Percentiles rank a stretch among this genome's conserved stretches.
Evolutionary conservation across 2,888 invertebrate genomes (phyloP).

Genomic region (Diplolepis rosae): DNA sequence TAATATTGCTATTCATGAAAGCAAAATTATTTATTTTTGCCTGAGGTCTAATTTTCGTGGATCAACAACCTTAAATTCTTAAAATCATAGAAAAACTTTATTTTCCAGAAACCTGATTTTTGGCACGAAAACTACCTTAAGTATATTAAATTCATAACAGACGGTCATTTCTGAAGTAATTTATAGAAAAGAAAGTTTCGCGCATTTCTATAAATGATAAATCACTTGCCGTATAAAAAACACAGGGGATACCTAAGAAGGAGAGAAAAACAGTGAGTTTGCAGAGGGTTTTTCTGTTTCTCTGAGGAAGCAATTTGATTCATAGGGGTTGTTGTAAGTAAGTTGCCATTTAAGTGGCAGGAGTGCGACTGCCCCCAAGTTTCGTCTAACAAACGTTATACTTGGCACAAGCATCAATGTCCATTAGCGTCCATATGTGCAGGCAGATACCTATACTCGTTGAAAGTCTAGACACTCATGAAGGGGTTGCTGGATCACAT

Average conservation of each 20-base stretch:
- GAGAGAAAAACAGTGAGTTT: background rate
- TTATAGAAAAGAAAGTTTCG: too few relatives aligned
- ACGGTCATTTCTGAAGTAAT: too few relatives aligned
- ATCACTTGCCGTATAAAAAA: background rate
- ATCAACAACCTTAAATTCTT: too few relatives aligned
- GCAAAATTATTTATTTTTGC: too few relatives aligned
- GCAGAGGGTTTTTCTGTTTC: background rate
- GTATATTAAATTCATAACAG: too few relatives aligned
- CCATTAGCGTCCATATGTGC: conserved; percentile 4
- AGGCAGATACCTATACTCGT: background rate
- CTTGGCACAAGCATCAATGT: conserved; percentile 12
- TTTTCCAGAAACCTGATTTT: too few relatives aligned
- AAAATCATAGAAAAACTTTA: too few relatives aligned
- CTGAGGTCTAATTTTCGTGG: too few relatives aligned
- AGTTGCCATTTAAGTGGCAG: conserved; percentile 1
- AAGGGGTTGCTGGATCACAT: conserved; percentile 24
- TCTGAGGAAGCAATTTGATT: conserved; percentile 3
- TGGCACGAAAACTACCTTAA: too few relatives aligned
- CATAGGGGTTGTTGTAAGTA: background rate
- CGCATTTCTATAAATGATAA: too few relatives aligned
- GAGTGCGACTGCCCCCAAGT: background rate
- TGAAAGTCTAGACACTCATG: background rate
- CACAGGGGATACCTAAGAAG: background rate
- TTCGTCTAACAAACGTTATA: conserved; percentile 1
- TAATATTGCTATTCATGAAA: too few relatives aligned